Base-by-base conservation (phyloP, 2,113 vertebrate species). In the Chaetorhynchus papuensis region DNA sequence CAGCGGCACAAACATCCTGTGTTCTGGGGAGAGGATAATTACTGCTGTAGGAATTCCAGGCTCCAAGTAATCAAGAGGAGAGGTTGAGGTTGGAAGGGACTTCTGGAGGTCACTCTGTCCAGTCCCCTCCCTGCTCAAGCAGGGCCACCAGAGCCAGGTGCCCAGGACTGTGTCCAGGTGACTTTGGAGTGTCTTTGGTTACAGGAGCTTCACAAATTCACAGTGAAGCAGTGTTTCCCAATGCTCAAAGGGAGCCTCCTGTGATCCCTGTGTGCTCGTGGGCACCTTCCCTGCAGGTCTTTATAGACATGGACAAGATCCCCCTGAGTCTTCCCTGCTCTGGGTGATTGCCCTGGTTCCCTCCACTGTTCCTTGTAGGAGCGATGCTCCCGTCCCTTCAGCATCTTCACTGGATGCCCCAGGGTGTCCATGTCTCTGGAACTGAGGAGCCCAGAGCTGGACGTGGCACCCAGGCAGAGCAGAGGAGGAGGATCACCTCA, bases 221-320 rank as follows among this genome's bases (percentile, higher is more conserved):
- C 57, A 14, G 35, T 16, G 5, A 31, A 33, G 27, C 37, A 30
- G 21, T 1, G 4, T 30, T 84, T 59, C 13, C 50, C 5, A 2
- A 3, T 0, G 0, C 13, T 63, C 47, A 35, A 9, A 37, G 21
- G 31, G 26, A 24, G 2, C 28, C 7, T 70, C 16, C 56, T 53
- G 11, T 22, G 27, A 7, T 39, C 11, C 15, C 5, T n/a, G 18
- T 39, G 63, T 68, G 61, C 30, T n/a, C 0, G 0, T 47, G 23
- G 41, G 33, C 57, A 30, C 23, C 11, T 26, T 79, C 31, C 33
- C 8, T 37, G 60, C 20, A 27, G 13, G 11, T 60, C 4, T 18
- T 39, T 18, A 0, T 2, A 37, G 19, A 17, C 3, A 4, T 1
- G 3, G 60, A 22, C 35, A 15, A 42, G 10, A 16, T 33, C 2